These are phyloP conservation scores for Papilio demoleus DNA, from an alignment of 2,888 invertebrate species.

Conservation along the genomic window DNA sequence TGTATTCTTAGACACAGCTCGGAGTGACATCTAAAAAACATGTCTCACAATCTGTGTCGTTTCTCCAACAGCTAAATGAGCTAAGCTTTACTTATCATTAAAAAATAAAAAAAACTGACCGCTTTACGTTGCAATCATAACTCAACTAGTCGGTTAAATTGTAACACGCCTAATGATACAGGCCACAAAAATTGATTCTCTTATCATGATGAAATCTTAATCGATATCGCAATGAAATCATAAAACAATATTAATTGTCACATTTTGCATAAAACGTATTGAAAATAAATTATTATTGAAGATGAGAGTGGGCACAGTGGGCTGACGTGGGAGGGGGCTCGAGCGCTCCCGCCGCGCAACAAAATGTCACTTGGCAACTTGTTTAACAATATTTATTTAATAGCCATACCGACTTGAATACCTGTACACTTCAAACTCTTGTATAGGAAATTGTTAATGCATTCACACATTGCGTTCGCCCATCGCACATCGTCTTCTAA, in stretches of 20 bases:
- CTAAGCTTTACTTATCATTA: not conserved
- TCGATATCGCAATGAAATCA: slow-evolving; percentile 71
- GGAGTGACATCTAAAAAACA: not conserved
- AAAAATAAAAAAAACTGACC: slow-evolving; percentile 41
- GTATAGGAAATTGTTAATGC: slow-evolving; percentile 78
- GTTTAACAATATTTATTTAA: slow-evolving; percentile 80
- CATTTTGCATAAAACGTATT: slow-evolving; percentile 73
- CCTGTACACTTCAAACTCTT: slow-evolving; percentile 74
- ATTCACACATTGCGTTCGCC: slow-evolving; percentile 66
- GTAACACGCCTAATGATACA: slow-evolving; percentile 66
- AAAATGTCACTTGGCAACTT: slow-evolving; percentile 79
- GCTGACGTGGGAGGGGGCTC: slow-evolving; percentile 66
- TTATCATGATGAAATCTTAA: slow-evolving; percentile 81
- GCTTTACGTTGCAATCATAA: slow-evolving; percentile 56
- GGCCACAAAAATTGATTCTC: slow-evolving; percentile 63
- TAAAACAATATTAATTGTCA: slow-evolving; percentile 79
- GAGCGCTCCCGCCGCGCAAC: slow-evolving; percentile 59
- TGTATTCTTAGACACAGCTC: no score
- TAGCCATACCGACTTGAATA: slow-evolving; percentile 68
- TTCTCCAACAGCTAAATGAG: not conserved
- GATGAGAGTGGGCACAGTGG: slow-evolving; percentile 62
- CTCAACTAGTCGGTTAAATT: slow-evolving; percentile 54
- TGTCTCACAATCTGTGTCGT: not conserved
- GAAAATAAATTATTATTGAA: slow-evolving; percentile 73
- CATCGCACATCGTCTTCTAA: slow-evolving; percentile 4